These are phyloP conservation scores for Cephus runcator DNA, from an alignment of 2,888 invertebrate genomes.

Conservation along the genomic window DNA sequence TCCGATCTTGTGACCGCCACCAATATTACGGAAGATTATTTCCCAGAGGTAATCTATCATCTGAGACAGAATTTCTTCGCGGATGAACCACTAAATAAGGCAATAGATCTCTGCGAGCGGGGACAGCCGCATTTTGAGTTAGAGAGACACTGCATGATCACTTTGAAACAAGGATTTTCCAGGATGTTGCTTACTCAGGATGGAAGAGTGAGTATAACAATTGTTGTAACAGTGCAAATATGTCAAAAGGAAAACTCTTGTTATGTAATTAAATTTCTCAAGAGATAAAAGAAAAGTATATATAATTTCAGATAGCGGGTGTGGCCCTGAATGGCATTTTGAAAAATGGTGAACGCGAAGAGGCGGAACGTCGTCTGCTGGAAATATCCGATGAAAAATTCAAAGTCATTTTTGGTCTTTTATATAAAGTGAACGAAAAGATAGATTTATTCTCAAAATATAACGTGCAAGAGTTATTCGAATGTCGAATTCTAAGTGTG, in stretches of 20 bases:
- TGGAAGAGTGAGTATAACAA: conserved; percentile 68
- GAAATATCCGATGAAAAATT: conserved; percentile 77
- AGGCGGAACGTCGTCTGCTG: conserved; percentile 75
- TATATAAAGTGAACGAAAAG: conserved; percentile 77
- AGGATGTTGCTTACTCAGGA: conserved; percentile 74
- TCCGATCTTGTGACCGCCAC: conserved; percentile 61
- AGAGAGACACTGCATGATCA: conserved; percentile 77
- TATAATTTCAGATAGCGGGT: conserved; percentile 76
- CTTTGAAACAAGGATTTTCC: conserved; percentile 80
- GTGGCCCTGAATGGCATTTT: conserved; percentile 83
- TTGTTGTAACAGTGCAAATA: neutral
- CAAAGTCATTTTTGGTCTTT: conserved; percentile 81
- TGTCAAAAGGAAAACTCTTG: neutral
- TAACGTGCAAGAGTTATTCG: conserved; percentile 78
- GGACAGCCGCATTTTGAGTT: conserved; percentile 79
- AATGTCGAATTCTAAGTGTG: conserved; percentile 84
- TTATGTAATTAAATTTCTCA: neutral
- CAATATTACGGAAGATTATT: conserved; percentile 67
- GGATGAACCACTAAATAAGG: conserved; percentile 85
- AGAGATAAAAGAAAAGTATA: neutral
- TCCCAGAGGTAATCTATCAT: conserved; percentile 76
- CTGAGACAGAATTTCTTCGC: conserved; percentile 81
- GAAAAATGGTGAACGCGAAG: conserved; percentile 77
- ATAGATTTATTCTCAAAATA: conserved; percentile 76
- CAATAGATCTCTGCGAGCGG: conserved; percentile 77